Percentiles rank a stretch among this genome's conserved stretches.
phyloP scores from a whole-genome alignment of 2,888 invertebrate species.

The Nomada goodeniana region DNA sequence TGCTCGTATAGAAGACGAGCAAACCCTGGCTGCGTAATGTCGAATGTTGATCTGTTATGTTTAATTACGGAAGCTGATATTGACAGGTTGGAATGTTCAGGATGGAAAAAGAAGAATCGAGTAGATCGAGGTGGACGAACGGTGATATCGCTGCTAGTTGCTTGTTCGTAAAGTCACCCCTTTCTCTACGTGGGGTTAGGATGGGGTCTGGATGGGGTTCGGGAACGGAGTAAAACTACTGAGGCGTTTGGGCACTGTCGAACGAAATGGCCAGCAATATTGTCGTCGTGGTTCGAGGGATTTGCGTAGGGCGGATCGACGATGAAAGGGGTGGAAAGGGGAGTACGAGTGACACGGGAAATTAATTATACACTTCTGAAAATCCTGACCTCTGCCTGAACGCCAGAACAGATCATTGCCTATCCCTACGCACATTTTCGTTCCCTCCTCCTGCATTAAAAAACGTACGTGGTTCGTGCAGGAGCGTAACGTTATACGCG shows the following conservation, averaged over 20 bases:
- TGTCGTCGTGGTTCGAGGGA: slow-evolving; percentile 80
- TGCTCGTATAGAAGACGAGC: slow-evolving; percentile 42
- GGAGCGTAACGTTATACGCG: too few relatives aligned
- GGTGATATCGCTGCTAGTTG: slow-evolving; percentile 67
- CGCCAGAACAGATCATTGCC: slow-evolving; percentile 59
- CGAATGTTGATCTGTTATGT: slow-evolving; percentile 84
- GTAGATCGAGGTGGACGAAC: slow-evolving; percentile 39
- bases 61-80: slow-evolving; percentile 83
- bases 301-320: slow-evolving; percentile 73
- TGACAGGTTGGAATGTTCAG: slow-evolving; percentile 82
- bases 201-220: slow-evolving; percentile 73
- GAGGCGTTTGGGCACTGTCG: slow-evolving; percentile 79
- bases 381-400: slow-evolving; percentile 75
- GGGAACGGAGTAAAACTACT: slow-evolving; percentile 70
- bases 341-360: slow-evolving; percentile 81
- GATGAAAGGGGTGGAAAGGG: slow-evolving; percentile 59
- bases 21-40: slow-evolving; percentile 70
- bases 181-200: slow-evolving; percentile 75
- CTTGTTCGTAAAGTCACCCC: slow-evolving; percentile 82
- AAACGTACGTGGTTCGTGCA: slow-evolving; percentile 5
- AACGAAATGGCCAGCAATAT: slow-evolving; percentile 84
- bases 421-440: slow-evolving; percentile 21
- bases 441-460: slow-evolving; percentile 11
- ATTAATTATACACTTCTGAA: slow-evolving; percentile 84
- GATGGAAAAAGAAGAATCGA: slow-evolving; percentile 49